Evolutionary conservation across 2,888 invertebrate species (phyloP).

Genomic region (Branchipolynoe longqiensis): DNA sequence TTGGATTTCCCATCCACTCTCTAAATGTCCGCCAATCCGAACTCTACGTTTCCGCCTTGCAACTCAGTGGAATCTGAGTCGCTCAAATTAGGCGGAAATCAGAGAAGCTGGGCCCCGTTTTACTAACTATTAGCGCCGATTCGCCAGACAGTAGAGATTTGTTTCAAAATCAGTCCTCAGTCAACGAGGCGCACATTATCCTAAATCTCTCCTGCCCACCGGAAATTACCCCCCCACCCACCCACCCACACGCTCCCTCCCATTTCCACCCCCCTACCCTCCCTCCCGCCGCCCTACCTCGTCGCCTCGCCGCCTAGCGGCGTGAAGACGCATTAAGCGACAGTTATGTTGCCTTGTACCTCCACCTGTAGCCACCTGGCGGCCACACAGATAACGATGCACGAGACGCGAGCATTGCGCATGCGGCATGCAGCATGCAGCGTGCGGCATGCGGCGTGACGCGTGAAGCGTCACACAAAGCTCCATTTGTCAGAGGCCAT

Average conservation of each 20-base stretch:
- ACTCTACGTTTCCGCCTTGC: no score
- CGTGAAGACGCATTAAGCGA: not conserved
- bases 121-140: no score
- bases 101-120: no score
- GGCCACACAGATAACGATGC: conserved; percentile 28
- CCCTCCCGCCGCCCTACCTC: not conserved
- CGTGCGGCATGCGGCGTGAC: conserved; percentile 23
- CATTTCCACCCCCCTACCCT: not conserved
- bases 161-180: conserved; percentile 38
- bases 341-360: conserved; percentile 1
- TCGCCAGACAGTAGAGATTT: no score
- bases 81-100: conserved; percentile 25
- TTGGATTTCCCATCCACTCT: no score
- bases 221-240: not conserved
- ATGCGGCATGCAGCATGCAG: not conserved
- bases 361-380: conserved; percentile 45
- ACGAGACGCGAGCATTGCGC: conserved; percentile 40
- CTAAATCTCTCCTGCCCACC: conserved; percentile 23
- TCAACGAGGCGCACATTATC: conserved; percentile 46
- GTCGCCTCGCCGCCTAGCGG: not conserved
- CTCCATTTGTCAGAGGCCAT: conserved; percentile 34
- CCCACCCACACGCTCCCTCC: no score
- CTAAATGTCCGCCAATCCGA: no score
- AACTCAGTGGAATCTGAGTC: conserved; percentile 4
- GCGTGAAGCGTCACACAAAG: conserved; percentile 23